phyloP scores from a whole-genome alignment of 2,888 invertebrate genomes.

The Drosophila subquinaria region DNA sequence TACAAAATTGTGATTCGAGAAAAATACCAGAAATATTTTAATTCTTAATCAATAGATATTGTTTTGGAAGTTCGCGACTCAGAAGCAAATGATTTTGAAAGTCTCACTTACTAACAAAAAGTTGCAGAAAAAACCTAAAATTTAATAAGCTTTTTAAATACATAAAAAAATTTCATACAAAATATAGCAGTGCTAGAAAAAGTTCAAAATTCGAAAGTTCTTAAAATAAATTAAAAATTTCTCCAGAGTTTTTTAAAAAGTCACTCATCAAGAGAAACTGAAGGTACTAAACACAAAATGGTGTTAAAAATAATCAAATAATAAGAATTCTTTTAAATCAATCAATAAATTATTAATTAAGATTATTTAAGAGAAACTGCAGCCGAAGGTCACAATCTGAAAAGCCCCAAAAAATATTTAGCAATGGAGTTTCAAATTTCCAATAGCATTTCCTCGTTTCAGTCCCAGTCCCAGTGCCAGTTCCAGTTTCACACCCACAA shows the following conservation, averaged over 20 bases:
- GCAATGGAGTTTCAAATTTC: slow-evolving; percentile 14
- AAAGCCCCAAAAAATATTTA: slow-evolving; percentile 1
- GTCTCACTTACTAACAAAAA: neutral
- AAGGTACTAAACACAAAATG: neutral
- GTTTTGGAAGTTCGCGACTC: neutral
- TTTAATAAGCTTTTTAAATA: neutral
- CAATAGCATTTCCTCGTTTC: slow-evolving; percentile 6
- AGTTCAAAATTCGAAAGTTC: neutral
- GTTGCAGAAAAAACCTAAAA: too few species aligned
- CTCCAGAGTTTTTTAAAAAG: neutral
- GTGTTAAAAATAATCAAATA: neutral
- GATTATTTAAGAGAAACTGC: neutral
- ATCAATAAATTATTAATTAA: neutral
- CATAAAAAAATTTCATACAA: neutral
- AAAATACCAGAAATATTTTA: neutral
- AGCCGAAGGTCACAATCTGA: neutral
- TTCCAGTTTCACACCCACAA: slow-evolving; percentile 1
- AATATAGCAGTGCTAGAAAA: neutral
- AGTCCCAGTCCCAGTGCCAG: slow-evolving; percentile 18
- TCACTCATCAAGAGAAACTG: neutral
- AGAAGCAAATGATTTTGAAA: neutral
- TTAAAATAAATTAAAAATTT: too few species aligned
- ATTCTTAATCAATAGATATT: neutral
- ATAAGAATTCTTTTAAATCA: neutral
- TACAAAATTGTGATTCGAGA: neutral